Evolutionary conservation across 2,797 vertebrate species (phyloP).

Genomic region (Peromyscus eremicus): DNA sequence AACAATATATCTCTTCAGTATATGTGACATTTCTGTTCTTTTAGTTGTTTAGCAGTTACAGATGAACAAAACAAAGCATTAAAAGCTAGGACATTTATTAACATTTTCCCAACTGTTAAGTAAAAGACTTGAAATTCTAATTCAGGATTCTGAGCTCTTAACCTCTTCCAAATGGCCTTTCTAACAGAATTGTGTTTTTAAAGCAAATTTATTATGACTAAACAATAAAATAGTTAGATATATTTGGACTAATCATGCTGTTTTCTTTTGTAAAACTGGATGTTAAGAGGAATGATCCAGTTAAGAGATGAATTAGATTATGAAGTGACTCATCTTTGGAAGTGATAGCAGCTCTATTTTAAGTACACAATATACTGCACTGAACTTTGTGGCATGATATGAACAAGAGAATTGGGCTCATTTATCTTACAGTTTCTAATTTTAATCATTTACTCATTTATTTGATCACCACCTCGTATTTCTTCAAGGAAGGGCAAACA

Average conservation of each 20-base stretch:
- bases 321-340: not conserved
- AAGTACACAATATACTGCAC: not conserved
- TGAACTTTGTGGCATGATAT: not conserved
- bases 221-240: constrained; percentile 11
- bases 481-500: not conserved
- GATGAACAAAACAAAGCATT: constrained; percentile 18
- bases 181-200: not conserved
- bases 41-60: not conserved
- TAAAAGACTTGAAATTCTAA: constrained; percentile 23
- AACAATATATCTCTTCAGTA: constrained; percentile 10
- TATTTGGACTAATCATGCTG: not conserved
- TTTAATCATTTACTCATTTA: constrained; percentile 51
- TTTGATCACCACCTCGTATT: constrained; percentile 26
- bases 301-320: not conserved
- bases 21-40: not conserved
- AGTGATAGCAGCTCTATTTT: constrained; percentile 9
- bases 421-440: not conserved
- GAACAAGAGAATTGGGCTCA: not conserved
- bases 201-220: constrained; percentile 34
- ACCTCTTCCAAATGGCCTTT: not conserved
- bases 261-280: constrained; percentile 30
- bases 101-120: not conserved
- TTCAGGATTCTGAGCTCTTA: not conserved
- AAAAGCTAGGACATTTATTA: not conserved
- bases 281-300: not conserved